Percentiles rank a stretch among this genome's conserved stretches.
Evolutionary conservation across 2,113 vertebrate species (phyloP).

Genomic region (Pitta sordida): DNA sequence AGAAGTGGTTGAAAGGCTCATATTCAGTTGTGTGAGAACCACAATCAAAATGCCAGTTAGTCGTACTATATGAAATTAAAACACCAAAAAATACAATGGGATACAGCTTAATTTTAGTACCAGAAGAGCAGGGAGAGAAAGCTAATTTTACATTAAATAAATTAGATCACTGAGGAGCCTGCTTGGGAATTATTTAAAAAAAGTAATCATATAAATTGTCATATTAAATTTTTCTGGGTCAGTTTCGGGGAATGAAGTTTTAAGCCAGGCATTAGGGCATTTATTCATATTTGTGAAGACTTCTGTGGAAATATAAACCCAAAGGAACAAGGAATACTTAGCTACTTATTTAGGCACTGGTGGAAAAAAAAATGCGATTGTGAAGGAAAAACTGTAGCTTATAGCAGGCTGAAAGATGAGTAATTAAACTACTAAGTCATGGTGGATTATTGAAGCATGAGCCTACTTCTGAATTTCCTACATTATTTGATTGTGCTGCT

Average conservation of each 20-base stretch:
- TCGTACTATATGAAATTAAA: background rate
- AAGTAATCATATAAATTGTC: constrained; percentile 19
- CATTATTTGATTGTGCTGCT: constrained; percentile 21
- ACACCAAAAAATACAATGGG: background rate
- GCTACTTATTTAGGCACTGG: background rate
- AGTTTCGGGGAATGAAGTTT: constrained; percentile 9
- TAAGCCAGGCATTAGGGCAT: background rate
- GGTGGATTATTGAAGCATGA: constrained; percentile 2
- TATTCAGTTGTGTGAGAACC: background rate
- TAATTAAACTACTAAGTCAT: background rate
- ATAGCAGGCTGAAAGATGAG: background rate
- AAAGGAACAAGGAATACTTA: background rate
- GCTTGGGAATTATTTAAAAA: constrained; percentile 29
- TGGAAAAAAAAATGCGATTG: background rate
- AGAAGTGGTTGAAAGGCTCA: background rate
- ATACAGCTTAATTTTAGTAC: constrained; percentile 11
- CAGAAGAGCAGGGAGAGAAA: background rate
- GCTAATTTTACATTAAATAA: constrained; percentile 48
- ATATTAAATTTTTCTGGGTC: constrained; percentile 54
- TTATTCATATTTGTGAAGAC: background rate
- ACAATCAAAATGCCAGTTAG: background rate
- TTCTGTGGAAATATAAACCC: background rate
- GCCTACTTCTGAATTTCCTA: constrained; percentile 11
- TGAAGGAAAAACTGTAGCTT: background rate
- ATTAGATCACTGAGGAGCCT: constrained; percentile 32